Base-by-base conservation (phyloP, 2,797 vertebrate species). In the Choloepus didactylus region DNA sequence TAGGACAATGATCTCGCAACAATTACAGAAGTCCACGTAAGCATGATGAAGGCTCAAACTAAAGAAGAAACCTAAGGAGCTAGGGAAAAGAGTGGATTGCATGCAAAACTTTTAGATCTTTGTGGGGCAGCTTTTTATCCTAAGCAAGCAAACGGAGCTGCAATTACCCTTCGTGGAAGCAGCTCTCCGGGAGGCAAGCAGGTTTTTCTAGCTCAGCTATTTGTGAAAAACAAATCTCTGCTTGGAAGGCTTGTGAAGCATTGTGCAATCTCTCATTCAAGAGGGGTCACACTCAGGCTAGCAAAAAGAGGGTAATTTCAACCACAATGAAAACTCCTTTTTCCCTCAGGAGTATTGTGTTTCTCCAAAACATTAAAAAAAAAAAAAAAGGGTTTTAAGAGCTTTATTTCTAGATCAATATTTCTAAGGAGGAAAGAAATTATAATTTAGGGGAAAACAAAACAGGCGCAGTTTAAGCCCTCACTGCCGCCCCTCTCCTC, bases 171-270 rank as follows among this genome's bases (percentile, higher is more conserved):
- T 69, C 0, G 0, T 21, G 38, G 49, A 44, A 62, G 75, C 79
- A 1, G 76, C 49, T n/a, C 54, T 3, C 6, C 0, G 0, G 31
- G 64, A 18, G 11, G 0, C 1, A 6, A 75, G 67, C 94, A 69
- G 94, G 79, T 77, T 92, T 89, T 87, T 70, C 88, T 2, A 59
- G 94, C 91, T 92, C 60, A n/a, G 81, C 69, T 89, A 0, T 89
- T 82, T 88, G 83, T 23, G 88, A 67, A 41, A 88, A 69, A 29
- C 12, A 49, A 73, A 46, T 29, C 79, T 35, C 41, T 35, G 70
- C 46, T 56, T 16, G 51, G 38, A 56, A 81, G 73, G 73, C 35
- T 84, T 14, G 21, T 9, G 27, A 44, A 44, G 73, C 16, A 0
- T 46, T 59, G 69, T 5, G 69, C 87, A 60, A 44, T 51, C 49